phyloP scores from a whole-genome alignment of 2,797 vertebrate genomes.

The Myotis findleyi region DNA sequence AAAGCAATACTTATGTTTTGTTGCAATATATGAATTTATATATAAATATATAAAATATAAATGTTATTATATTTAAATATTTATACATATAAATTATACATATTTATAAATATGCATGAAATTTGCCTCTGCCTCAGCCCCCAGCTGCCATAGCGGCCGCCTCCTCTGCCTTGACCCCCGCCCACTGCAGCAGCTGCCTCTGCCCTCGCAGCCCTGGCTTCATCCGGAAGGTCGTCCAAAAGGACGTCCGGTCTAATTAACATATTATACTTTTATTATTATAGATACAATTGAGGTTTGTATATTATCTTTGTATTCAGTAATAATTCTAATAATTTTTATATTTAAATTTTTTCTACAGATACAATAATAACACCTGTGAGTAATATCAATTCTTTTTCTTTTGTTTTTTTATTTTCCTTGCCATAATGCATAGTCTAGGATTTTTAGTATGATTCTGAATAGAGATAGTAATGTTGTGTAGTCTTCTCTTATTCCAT shows the following conservation, averaged over 20 bases:
- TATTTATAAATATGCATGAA: not conserved
- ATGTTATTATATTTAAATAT: not conserved
- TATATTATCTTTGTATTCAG: not conserved
- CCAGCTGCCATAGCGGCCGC: fast-evolving
- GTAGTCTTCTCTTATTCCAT: not conserved
- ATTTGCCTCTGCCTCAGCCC: no score
- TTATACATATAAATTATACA: not conserved
- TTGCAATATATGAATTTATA: not conserved
- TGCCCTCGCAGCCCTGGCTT: no score
- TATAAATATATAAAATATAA: not conserved
- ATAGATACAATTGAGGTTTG: not conserved
- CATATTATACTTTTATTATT: no score
- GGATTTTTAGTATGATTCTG: not conserved
- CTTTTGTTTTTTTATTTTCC: not conserved
- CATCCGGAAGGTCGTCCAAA: no score
- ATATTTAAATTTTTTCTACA: not conserved
- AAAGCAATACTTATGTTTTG: not conserved
- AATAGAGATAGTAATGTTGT: not conserved
- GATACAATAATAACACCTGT: not conserved
- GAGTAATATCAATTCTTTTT: not conserved
- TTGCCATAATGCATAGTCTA: not conserved
- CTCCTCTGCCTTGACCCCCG: no score
- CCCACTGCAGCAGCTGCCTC: no score
- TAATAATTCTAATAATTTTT: not conserved
- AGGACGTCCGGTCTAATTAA: no score